Percentiles rank a stretch among this genome's conserved stretches.
Conservation (phyloP, 1,140 invertebrate species). For the Spodoptera frugiperda region DNA sequence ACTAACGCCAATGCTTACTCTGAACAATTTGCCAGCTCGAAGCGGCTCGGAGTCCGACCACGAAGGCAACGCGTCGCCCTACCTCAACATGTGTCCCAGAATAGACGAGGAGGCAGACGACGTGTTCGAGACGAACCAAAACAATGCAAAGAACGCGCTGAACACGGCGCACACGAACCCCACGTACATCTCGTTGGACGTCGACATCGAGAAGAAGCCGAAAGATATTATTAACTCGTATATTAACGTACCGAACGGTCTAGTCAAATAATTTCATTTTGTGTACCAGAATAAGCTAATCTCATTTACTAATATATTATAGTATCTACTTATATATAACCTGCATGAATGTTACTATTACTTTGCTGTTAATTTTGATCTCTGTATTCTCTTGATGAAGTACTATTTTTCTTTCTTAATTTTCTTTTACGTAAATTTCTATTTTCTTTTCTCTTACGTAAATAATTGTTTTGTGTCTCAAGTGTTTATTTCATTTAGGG, state of each 20-base stretch:
- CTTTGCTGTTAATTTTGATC: constrained; percentile 41
- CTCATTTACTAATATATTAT: constrained; percentile 25
- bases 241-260: constrained; percentile 74
- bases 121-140: constrained; percentile 85
- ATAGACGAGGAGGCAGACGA: constrained; percentile 76
- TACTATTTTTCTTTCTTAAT: constrained; percentile 7
- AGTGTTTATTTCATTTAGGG: constrained; percentile 10
- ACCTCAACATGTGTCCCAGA: constrained; percentile 68
- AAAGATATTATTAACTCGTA: constrained; percentile 73
- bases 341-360: constrained; percentile 24
- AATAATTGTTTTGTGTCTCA: constrained; percentile 5
- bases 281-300: constrained; percentile 43
- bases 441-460: constrained; percentile 14
- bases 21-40: constrained; percentile 77
- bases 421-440: neutral
- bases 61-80: constrained; percentile 74
- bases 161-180: constrained; percentile 82
- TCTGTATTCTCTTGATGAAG: constrained; percentile 15
- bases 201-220: constrained; percentile 75
- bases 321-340: constrained; percentile 31
- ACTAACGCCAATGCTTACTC: constrained; percentile 87
- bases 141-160: constrained; percentile 88
- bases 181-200: constrained; percentile 72
- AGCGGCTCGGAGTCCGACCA: constrained; percentile 79
- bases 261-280: constrained; percentile 75